These are phyloP conservation scores for Platycnemis pennipes DNA, from an alignment of 2,888 invertebrate species.

Conservation along the genomic window DNA sequence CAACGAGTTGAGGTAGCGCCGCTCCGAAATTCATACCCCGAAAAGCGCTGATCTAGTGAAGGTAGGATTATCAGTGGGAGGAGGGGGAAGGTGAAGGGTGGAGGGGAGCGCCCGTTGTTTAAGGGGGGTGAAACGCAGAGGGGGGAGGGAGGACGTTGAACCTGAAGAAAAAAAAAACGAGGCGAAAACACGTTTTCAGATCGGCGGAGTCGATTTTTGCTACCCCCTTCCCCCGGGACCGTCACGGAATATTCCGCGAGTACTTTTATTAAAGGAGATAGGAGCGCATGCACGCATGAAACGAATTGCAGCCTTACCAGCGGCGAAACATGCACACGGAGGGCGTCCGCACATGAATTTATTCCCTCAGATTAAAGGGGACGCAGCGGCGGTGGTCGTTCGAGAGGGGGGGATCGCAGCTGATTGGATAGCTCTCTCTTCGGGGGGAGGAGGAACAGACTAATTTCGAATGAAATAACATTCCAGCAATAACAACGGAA, in stretches of 20 bases:
- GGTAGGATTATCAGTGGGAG: background rate
- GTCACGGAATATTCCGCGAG: slow-evolving; percentile 28
- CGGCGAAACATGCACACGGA: background rate
- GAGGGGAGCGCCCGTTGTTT: background rate
- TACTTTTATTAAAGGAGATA: slow-evolving; percentile 48
- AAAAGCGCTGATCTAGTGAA: background rate
- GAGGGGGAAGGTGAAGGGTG: background rate
- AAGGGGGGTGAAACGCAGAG: background rate
- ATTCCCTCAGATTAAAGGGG: slow-evolving; percentile 1
- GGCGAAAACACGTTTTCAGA: slow-evolving; percentile 35
- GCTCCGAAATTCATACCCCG: background rate
- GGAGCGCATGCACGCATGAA: background rate
- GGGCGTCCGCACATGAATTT: background rate
- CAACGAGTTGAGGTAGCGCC: background rate
- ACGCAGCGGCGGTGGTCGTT: background rate
- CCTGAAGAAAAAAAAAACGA: slow-evolving; percentile 25
- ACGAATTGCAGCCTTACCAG: background rate
- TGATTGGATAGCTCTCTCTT: background rate
- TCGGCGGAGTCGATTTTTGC: slow-evolving; percentile 41
- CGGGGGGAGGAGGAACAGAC: slow-evolving; percentile 18
- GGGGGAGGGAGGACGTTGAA: slow-evolving; percentile 6
- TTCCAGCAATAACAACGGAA: background rate
- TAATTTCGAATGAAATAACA: slow-evolving; percentile 25
- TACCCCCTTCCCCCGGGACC: slow-evolving; percentile 1
- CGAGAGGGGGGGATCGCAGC: background rate